Base-by-base conservation (phyloP, 1,140 invertebrate species). In the Zaprionus tsacasi region DNA sequence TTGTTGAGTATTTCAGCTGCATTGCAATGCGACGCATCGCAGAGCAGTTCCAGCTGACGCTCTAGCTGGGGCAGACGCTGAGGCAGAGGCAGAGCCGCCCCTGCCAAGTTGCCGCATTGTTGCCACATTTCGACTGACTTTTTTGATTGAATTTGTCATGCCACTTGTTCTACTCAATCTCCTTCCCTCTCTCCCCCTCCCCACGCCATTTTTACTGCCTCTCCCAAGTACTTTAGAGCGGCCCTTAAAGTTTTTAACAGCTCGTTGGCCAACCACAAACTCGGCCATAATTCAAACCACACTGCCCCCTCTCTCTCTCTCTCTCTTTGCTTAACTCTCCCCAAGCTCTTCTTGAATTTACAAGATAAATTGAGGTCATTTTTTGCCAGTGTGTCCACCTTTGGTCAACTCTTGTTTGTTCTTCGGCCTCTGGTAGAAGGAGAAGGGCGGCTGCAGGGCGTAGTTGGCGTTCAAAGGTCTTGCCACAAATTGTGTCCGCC, bases 291-390 rank as follows among this genome's bases (percentile, higher is more conserved):
- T 87, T 83, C 81, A 78, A 91, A 79, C 67, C 81, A 80, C 61
- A 91, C 56, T 54, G 59, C 66, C 40, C 48, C 11, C 15, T 11
- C 58, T 48, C 21, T 69, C 59, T 43, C 40, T 15, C 13, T 25
- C 33, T 48, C 69, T 78, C 12, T 21, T 10, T 54, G 58, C 52
- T 25, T 38, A 66, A 40, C 77, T 70, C 56, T 21, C 57, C 48
- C 25, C 70, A 52, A 67, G 15, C 45, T 25, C 45, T 17, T 25
- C 45, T 25, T 8, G 66, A 63, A 56, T 68, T 60, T 73, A 79
- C 74, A 91, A 91, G 90, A 91, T 91, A 91, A 91, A 91, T 91
- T 91, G 87, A 81, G 87, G 90, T 91, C 82, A 91, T 91, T 91
- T 91, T 88, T 89, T 83, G 78, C 50, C 54, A 76, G 52, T 73